Conservation (phyloP, 2,797 vertebrate species). For the Hirundo rustica region DNA sequence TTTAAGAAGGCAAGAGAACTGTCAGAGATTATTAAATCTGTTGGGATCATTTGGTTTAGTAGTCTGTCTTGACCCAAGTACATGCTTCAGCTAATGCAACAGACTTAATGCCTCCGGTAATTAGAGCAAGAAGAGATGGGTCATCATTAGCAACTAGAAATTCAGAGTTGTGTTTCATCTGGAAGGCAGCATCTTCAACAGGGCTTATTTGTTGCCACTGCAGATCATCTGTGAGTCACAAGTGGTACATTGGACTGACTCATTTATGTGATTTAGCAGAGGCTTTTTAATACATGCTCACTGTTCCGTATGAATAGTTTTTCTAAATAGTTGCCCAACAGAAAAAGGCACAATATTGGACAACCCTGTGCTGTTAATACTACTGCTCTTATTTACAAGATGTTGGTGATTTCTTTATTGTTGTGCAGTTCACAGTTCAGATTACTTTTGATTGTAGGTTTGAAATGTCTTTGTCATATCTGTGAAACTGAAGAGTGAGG, state of each 20-base stretch:
- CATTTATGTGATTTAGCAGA: constrained; percentile 47
- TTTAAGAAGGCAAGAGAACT: constrained; percentile 61
- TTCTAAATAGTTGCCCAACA: constrained; percentile 23
- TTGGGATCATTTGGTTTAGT: constrained; percentile 37
- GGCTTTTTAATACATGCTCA: constrained; percentile 19
- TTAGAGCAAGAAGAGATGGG: constrained; percentile 52
- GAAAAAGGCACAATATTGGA: background rate
- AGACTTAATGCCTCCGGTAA: constrained; percentile 54
- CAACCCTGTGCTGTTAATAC: background rate
- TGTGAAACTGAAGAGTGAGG: background rate
- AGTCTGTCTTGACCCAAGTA: constrained; percentile 44
- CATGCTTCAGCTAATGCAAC: constrained; percentile 39
- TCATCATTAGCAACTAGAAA: constrained; percentile 46
- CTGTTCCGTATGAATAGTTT: constrained; percentile 7
- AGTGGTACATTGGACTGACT: constrained; percentile 2
- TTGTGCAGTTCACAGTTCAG: background rate
- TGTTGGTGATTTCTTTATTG: background rate
- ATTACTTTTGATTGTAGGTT: background rate
- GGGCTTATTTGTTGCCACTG: constrained; percentile 26
- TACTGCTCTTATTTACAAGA: background rate
- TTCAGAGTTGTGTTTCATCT: constrained; percentile 40
- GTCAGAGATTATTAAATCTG: constrained; percentile 48
- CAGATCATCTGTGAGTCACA: constrained; percentile 41
- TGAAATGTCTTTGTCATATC: background rate
- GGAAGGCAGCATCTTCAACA: constrained; percentile 34